Evolutionary conservation across 1,140 invertebrate species (phyloP).

Genomic region (Orchesella cincta): DNA sequence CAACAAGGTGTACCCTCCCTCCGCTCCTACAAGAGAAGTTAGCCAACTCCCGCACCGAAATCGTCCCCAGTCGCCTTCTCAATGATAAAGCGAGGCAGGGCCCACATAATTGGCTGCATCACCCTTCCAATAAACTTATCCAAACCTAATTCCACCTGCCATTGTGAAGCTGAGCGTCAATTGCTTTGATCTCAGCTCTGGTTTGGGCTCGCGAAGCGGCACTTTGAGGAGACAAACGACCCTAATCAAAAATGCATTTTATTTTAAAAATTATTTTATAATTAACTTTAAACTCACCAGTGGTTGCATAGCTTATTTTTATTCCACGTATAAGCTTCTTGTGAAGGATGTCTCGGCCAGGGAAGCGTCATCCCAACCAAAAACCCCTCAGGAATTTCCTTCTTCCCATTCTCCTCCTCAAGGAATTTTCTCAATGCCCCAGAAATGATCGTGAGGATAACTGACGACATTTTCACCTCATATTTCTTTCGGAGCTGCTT

Average conservation of each 20-base stretch:
- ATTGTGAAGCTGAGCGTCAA: neutral
- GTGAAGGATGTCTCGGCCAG: constrained; percentile 35
- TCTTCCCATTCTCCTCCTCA: neutral
- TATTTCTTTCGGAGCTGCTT: constrained; percentile 25
- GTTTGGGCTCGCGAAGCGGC: neutral
- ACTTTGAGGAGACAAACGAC: constrained; percentile 16
- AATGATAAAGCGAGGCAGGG: neutral
- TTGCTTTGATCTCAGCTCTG: neutral
- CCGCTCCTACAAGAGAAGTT: constrained; percentile 28
- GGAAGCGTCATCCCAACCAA: constrained; percentile 13
- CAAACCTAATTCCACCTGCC: neutral
- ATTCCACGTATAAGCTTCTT: neutral
- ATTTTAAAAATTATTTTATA: neutral
- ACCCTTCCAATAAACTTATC: constrained; percentile 31
- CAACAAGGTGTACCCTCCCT: constrained; percentile 26
- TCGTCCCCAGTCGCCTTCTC: neutral
- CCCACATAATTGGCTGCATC: constrained; percentile 8
- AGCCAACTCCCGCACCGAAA: neutral
- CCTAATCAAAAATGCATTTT: constrained; percentile 12
- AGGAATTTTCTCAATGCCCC: constrained; percentile 27
- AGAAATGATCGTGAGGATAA: constrained; percentile 17
- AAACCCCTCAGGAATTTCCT: neutral
- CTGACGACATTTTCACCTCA: constrained; percentile 28
- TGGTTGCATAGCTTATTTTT: constrained; percentile 30
- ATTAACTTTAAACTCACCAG: constrained; percentile 21